Percentiles rank a stretch among this genome's conserved stretches.
These are phyloP conservation scores for Mugil cephalus DNA, from an alignment of 2,113 vertebrate species.

Conservation along the genomic window DNA sequence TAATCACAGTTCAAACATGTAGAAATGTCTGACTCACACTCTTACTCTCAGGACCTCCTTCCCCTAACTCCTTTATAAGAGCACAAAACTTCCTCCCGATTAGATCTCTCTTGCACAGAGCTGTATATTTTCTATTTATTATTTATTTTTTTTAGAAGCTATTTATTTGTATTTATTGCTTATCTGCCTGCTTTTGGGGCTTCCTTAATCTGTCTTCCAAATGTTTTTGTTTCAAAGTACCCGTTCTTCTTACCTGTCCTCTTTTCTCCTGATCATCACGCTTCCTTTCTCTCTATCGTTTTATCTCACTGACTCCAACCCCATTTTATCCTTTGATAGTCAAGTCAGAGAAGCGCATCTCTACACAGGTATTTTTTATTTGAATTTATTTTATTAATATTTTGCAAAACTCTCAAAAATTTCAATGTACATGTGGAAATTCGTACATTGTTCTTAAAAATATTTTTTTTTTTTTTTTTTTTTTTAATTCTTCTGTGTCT, in stretches of 20 bases:
- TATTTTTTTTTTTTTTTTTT: background rate
- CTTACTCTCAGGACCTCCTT: slow-evolving; percentile 60
- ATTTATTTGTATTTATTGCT: slow-evolving; percentile 60
- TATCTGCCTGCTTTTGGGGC: slow-evolving; percentile 2
- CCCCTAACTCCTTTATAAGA: slow-evolving; percentile 69
- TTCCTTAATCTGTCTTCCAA: slow-evolving; percentile 27
- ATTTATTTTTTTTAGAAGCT: slow-evolving; percentile 6
- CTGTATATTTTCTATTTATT: slow-evolving; percentile 39
- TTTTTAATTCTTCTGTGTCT: slow-evolving; percentile 7
- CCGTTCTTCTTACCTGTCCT: slow-evolving; percentile 18
- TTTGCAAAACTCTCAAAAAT: too few species aligned
- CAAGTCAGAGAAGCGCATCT: slow-evolving; percentile 80
- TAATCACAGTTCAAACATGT: slow-evolving; percentile 50
- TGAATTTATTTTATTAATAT: slow-evolving; percentile 3
- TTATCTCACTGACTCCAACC: slow-evolving; percentile 77
- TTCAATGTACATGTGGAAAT: background rate
- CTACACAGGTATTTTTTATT: slow-evolving; percentile 79
- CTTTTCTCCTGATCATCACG: slow-evolving; percentile 51
- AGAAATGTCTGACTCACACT: slow-evolving; percentile 73
- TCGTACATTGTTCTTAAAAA: background rate
- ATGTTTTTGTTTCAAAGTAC: slow-evolving; percentile 58
- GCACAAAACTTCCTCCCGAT: slow-evolving; percentile 36
- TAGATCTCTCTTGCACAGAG: slow-evolving; percentile 12
- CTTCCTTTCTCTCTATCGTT: slow-evolving; percentile 62
- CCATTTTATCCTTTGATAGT: slow-evolving; percentile 71